Conservation (phyloP, 2,888 invertebrate species). For the Sicus ferrugineus region DNA sequence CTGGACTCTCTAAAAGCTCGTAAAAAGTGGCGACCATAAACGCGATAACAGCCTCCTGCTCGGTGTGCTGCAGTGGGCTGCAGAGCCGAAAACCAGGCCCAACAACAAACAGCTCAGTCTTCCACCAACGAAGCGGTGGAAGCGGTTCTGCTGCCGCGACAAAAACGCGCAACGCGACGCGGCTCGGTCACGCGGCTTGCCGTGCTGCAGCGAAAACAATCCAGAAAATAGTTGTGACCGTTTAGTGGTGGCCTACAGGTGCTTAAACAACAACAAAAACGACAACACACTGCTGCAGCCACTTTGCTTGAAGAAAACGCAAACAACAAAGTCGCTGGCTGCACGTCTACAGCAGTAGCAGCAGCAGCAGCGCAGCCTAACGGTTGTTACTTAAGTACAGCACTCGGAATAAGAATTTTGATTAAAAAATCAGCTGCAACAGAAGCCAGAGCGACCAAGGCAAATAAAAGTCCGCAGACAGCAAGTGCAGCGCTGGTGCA, state of each 20-base stretch:
- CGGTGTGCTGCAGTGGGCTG: too few species aligned
- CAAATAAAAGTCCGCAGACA: background rate
- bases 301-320: background rate
- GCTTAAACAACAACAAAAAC: background rate
- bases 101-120: background rate
- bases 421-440: constrained; percentile 1
- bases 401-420: constrained; percentile 16
- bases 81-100: background rate
- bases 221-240: background rate
- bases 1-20: too few species aligned
- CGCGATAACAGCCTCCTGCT: too few species aligned
- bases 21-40: too few species aligned
- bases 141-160: background rate
- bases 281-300: background rate
- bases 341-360: background rate
- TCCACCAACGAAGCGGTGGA: background rate
- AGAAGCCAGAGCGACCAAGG: background rate
- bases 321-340: background rate
- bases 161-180: too few species aligned
- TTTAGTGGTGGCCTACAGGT: background rate
- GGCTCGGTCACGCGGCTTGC: too few species aligned
- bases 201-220: too few species aligned
- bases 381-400: background rate
- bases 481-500: background rate
- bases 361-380: background rate